phyloP scores from a whole-genome alignment of 2,113 vertebrate genomes.

The Spea multiplicata region DNA sequence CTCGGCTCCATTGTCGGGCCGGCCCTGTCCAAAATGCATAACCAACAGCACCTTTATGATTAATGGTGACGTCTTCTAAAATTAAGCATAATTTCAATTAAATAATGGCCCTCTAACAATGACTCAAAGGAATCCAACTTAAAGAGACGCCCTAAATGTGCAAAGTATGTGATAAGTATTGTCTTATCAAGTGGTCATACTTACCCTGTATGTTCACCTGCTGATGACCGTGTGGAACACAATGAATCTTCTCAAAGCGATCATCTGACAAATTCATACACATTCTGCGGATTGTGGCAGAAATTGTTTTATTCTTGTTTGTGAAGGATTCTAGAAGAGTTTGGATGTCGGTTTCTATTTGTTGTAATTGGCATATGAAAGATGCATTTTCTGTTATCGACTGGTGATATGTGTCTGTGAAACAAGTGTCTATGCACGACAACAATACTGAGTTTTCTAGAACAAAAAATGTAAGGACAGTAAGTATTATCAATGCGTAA shows the following conservation, averaged over 20 bases:
- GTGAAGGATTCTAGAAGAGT: slow-evolving; percentile 51
- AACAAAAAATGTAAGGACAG: slow-evolving; percentile 14
- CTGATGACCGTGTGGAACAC: slow-evolving; percentile 6
- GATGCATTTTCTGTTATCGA: slow-evolving; percentile 58
- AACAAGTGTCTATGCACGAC: slow-evolving; percentile 58
- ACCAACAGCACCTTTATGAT: too few relatives aligned
- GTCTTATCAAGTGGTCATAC: too few relatives aligned
- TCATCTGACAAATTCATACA: slow-evolving; percentile 46
- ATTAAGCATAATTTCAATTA: too few relatives aligned
- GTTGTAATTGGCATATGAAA: slow-evolving; percentile 52
- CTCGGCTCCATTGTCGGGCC: too few relatives aligned
- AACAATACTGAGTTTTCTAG: slow-evolving; percentile 58
- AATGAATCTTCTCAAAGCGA: slow-evolving; percentile 26
- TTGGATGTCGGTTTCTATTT: slow-evolving; percentile 46
- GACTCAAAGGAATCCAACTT: too few relatives aligned
- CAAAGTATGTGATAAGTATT: too few relatives aligned
- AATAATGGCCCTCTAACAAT: too few relatives aligned
- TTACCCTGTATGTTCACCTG: slow-evolving; percentile 21
- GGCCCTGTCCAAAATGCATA: too few relatives aligned
- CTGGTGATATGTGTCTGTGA: slow-evolving; percentile 52
- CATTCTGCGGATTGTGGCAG: slow-evolving; percentile 52
- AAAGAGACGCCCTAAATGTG: too few relatives aligned
- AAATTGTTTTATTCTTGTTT: slow-evolving; percentile 52
- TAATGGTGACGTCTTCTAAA: too few relatives aligned
- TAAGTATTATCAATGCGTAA: too few relatives aligned